Conservation (phyloP, 2,888 invertebrate species). For the Leistus spinibarbis region DNA sequence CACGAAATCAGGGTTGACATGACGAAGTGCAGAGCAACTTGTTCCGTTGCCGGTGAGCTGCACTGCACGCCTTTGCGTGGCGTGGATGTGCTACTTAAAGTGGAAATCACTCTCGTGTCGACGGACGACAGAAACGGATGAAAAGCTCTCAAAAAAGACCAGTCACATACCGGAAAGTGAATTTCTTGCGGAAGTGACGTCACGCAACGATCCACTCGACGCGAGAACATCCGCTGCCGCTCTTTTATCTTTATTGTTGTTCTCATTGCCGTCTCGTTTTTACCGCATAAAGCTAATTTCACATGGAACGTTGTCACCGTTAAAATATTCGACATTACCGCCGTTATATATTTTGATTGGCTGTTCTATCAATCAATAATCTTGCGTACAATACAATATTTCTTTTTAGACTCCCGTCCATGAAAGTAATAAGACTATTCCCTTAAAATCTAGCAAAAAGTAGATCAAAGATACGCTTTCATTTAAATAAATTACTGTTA, state of each 20-base stretch:
- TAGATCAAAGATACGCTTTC: too few relatives aligned
- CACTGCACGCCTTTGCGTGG: not conserved
- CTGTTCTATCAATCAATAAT: too few relatives aligned
- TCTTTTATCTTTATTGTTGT: conserved; percentile 26
- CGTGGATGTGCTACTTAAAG: not conserved
- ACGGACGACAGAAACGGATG: conserved; percentile 25
- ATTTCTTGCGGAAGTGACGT: conserved; percentile 47
- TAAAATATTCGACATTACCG: too few relatives aligned
- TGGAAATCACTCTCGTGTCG: conserved; percentile 28
- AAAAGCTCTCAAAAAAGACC: conserved; percentile 34
- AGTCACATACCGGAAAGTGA: conserved; percentile 44
- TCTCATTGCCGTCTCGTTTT: not conserved
- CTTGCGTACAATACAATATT: too few relatives aligned
- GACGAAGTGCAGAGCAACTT: not conserved
- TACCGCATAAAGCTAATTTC: too few relatives aligned
- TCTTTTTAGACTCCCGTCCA: too few relatives aligned
- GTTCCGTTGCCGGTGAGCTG: too few relatives aligned
- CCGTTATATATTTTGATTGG: too few relatives aligned
- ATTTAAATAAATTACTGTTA: too few relatives aligned
- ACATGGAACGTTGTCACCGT: too few relatives aligned
- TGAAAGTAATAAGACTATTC: too few relatives aligned
- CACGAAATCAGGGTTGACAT: not conserved
- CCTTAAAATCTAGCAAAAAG: too few relatives aligned
- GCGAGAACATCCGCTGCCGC: conserved; percentile 28
- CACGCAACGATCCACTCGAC: conserved; percentile 42